Conservation (phyloP, 2,113 vertebrate genomes). For the Austrofundulus limnaeus region DNA sequence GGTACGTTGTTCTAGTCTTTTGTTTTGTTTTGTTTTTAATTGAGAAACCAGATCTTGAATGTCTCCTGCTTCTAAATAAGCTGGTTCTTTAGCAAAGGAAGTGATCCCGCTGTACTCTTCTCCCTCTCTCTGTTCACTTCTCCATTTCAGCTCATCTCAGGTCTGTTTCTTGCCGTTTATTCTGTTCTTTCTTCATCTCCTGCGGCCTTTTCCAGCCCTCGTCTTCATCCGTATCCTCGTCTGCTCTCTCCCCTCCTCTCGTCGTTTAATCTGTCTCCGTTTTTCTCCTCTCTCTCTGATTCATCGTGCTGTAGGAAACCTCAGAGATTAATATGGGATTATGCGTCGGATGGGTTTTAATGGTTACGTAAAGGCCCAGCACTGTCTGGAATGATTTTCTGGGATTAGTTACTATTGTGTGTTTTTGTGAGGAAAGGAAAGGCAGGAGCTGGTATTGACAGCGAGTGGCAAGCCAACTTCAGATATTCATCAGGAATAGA, state of each 20-base stretch:
- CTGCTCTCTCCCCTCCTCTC: conserved; percentile 2
- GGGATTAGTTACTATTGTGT: conserved; percentile 75
- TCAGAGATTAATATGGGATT: conserved; percentile 80
- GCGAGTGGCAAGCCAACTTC: conserved; percentile 38
- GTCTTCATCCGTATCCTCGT: conserved; percentile 17
- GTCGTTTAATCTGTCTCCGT: conserved; percentile 17
- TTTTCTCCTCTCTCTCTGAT: conserved; percentile 13
- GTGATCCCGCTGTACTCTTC: conserved; percentile 9
- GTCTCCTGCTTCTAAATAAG: neutral
- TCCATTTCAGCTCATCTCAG: conserved; percentile 6
- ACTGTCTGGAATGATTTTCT: conserved; percentile 74
- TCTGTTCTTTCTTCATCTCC: conserved; percentile 1
- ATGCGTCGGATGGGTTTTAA: conserved; percentile 65
- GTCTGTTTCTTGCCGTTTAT: conserved; percentile 8
- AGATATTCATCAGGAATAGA: neutral
- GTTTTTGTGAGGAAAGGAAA: conserved; percentile 39
- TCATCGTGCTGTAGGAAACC: conserved; percentile 49
- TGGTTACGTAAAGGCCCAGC: conserved; percentile 83
- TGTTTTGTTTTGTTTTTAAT: conserved; percentile 24
- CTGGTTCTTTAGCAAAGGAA: conserved; percentile 22
- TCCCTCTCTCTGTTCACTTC: conserved; percentile 15
- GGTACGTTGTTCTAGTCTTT: conserved; percentile 71
- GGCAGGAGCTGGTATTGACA: conserved; percentile 30
- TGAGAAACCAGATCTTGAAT: too few species aligned
- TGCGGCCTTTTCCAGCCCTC: conserved; percentile 16